phyloP scores from a whole-genome alignment of 2,888 invertebrate species.

The Miltochrista miniata region DNA sequence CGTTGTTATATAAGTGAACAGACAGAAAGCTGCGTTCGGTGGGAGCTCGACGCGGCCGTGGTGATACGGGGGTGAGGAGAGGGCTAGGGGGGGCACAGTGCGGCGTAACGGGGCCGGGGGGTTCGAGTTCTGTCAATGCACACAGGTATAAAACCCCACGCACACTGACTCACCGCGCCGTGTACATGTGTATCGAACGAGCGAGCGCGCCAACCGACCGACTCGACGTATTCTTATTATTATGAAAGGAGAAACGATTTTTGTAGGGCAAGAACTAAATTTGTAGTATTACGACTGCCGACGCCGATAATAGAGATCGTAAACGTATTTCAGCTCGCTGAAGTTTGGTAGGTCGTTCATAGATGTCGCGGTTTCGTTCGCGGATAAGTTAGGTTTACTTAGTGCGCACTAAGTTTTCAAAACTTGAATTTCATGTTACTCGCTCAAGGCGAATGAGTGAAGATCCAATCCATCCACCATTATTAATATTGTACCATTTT shows the following conservation, averaged over 20 bases:
- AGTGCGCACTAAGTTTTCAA: slow-evolving; percentile 44
- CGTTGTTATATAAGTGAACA: slow-evolving; percentile 82
- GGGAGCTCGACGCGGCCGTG: slow-evolving; percentile 36
- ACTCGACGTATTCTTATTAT: slow-evolving; percentile 86
- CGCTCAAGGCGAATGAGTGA: too few species aligned
- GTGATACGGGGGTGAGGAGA: slow-evolving; percentile 14
- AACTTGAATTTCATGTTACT: slow-evolving; percentile 27
- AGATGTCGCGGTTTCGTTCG: slow-evolving; percentile 74
- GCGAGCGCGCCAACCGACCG: slow-evolving; percentile 77
- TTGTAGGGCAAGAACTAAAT: slow-evolving; percentile 84
- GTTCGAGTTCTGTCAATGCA: slow-evolving; percentile 23
- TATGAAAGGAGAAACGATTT: slow-evolving; percentile 84
- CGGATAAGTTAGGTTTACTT: slow-evolving; percentile 13
- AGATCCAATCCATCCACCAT: too few species aligned
- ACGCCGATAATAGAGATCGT: slow-evolving; percentile 80
- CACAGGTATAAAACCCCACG: slow-evolving; percentile 47
- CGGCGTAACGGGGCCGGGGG: slow-evolving; percentile 30
- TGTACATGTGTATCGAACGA: slow-evolving; percentile 76
- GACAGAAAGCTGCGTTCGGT: slow-evolving; percentile 73
- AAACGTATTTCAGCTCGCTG: slow-evolving; percentile 79
- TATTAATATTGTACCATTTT: too few species aligned
- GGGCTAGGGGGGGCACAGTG: slow-evolving; percentile 32
- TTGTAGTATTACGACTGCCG: slow-evolving; percentile 78
- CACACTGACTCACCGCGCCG: slow-evolving; percentile 53
- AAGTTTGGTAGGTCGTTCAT: slow-evolving; percentile 74